Evolutionary conservation across 2,797 vertebrate species (phyloP).

Genomic region (Anableps anableps): DNA sequence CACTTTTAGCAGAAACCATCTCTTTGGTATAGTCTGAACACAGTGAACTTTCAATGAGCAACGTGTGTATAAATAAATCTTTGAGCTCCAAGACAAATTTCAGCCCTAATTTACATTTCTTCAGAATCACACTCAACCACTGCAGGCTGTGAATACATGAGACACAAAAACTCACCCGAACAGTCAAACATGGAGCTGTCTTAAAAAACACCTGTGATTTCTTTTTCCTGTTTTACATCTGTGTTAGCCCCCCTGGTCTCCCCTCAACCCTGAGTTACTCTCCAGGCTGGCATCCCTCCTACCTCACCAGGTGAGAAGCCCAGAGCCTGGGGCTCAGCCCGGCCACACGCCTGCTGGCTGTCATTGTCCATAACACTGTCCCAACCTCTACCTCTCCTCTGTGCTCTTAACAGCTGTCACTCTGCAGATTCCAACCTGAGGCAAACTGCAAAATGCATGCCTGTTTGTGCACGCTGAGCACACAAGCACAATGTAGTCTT

Average conservation of each 20-base stretch:
- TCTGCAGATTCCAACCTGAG: conserved; percentile 57
- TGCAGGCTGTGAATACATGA: conserved; percentile 30
- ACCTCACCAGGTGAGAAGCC: conserved; percentile 62
- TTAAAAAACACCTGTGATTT: conserved; percentile 21
- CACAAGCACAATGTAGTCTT: conserved; percentile 26
- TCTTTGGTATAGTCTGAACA: conserved; percentile 13
- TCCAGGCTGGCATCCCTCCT: conserved; percentile 45
- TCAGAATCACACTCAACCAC: neutral
- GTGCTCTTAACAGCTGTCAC: conserved; percentile 64
- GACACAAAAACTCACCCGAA: conserved; percentile 14
- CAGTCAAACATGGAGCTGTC: conserved; percentile 7
- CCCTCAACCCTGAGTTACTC: conserved; percentile 40
- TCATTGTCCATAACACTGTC: conserved; percentile 62
- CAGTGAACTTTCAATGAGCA: conserved; percentile 4
- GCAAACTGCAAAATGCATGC: conserved; percentile 45
- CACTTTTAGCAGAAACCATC: conserved; percentile 2
- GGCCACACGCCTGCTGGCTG: conserved; percentile 67
- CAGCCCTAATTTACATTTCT: conserved; percentile 14
- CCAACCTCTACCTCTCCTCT: conserved; percentile 51
- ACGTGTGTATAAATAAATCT: conserved; percentile 20
- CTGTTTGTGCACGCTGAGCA: conserved; percentile 29
- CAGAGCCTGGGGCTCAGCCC: conserved; percentile 61
- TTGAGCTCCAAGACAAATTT: neutral
- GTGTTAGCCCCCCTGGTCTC: conserved; percentile 26
- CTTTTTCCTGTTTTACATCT: conserved; percentile 52